Evolutionary conservation across 2,888 invertebrate genomes (phyloP), one percentile per base, ranked within the genome.

Genomic region (Torymus texanus): DNA sequence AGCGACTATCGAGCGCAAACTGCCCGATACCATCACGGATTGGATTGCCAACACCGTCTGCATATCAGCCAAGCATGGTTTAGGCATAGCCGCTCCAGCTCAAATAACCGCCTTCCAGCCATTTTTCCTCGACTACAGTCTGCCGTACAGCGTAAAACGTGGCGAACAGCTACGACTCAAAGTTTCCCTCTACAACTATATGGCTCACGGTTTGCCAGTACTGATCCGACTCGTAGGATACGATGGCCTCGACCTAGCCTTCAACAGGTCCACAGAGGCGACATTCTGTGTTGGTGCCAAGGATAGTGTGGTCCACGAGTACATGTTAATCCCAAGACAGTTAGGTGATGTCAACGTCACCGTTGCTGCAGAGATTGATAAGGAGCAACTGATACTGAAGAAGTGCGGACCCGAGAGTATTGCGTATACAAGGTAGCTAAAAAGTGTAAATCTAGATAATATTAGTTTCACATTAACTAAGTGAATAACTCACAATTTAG

Each of bases 141-240:
- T 93, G 18, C 95, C 95, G 0, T 93, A 93, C 80, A 93, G 93
- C 0, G 91, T 95, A 0, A 93, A 94, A 77, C 91, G 94, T 1
- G 94, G 93, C 0, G 95, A 95, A 90, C 89, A 91, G 16, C 89
- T 94, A 41, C 92, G 93, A 67, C 89, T 95, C 68, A 92, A 93
- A 81, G 94, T 95, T 18, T 92, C 94, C 0, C 91, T 95, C 62
- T 95, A 94, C 90, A 96, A 95, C 90, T 95, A 95, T 86, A 90
- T 95, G 84, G 92, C 93, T 74, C 92, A 94, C 82, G 93, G 93
- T 67, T 88, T 95, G 3, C 94, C 94, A 68, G 95, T 95, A 88
- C 4, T 50, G 0, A 18, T 82, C 14, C 55, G 21, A 2, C 72
- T 82, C n/a, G 8, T 55, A 4, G 58, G n/a, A 2, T 51, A 70